Percentiles rank a stretch among this genome's conserved stretches.
phyloP scores from a whole-genome alignment of 35 echinoderm and acorn worm genomes.

The Lytechinus pictus region DNA sequence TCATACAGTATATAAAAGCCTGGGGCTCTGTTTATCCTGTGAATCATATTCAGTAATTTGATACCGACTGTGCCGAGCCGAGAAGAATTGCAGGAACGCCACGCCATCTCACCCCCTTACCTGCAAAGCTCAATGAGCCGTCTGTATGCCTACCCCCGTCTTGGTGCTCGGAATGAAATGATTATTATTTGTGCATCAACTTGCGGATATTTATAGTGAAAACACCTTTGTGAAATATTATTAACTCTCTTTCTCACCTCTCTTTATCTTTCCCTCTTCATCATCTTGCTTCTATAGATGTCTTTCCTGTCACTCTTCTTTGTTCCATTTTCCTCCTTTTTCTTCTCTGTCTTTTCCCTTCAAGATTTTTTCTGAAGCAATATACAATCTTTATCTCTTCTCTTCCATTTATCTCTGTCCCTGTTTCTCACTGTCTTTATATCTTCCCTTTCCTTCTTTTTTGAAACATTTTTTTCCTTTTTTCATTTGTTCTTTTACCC shows the following conservation, averaged over 20 bases:
- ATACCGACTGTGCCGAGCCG: not conserved
- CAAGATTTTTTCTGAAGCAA: no score
- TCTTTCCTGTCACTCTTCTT: not conserved
- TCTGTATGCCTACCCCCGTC: not conserved
- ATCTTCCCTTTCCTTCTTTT: no score
- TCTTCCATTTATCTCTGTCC: no score
- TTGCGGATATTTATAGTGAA: not conserved
- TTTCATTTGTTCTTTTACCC: no score
- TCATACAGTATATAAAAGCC: not conserved
- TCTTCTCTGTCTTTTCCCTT: no score
- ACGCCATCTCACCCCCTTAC: not conserved
- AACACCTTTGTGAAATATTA: not conserved
- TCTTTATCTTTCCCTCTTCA: not conserved
- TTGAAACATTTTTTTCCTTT: no score
- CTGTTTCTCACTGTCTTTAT: no score
- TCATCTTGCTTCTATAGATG: not conserved
- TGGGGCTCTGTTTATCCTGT: not conserved
- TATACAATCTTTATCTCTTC: no score
- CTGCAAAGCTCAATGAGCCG: not conserved
- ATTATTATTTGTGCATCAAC: not conserved
- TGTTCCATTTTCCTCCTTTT: no score
- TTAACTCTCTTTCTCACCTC: not conserved
- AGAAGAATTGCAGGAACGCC: not conserved
- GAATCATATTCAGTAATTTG: conserved; percentile 20
- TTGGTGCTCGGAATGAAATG: not conserved